A percentile compares a stretch with the other conserved stretches of the same genome.
Evolutionary conservation across 2,888 invertebrate species (phyloP).

Genomic region (Napeogenes sylphis): DNA sequence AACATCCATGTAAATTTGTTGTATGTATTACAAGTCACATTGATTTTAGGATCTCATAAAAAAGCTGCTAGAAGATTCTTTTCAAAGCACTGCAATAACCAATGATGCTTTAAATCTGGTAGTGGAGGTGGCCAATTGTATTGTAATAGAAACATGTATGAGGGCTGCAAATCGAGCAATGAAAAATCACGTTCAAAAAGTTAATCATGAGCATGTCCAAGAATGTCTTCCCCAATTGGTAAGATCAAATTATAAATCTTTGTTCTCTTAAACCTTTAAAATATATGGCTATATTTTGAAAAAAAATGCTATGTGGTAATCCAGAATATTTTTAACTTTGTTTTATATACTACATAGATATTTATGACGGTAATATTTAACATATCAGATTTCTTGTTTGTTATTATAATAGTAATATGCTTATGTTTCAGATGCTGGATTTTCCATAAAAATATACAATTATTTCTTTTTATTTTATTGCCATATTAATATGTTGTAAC

Average conservation of each 20-base stretch:
- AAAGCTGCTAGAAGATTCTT: slow-evolving; percentile 71
- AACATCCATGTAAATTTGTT: neutral
- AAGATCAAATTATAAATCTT: slow-evolving; percentile 31
- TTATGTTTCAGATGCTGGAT: slow-evolving; percentile 29
- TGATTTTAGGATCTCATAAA: slow-evolving; percentile 70
- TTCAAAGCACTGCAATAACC: slow-evolving; percentile 75
- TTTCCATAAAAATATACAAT: slow-evolving; percentile 20
- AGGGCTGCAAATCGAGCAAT: slow-evolving; percentile 73
- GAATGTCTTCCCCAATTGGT: slow-evolving; percentile 77
- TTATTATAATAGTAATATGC: neutral
- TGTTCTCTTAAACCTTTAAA: too few species aligned
- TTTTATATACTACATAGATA: too few species aligned
- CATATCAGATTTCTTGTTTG: too few species aligned
- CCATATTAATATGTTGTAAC: neutral
- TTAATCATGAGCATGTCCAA: slow-evolving; percentile 75
- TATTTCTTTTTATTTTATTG: neutral
- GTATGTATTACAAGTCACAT: slow-evolving; percentile 1
- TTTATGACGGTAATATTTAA: slow-evolving; percentile 5
- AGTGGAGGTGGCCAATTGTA: slow-evolving; percentile 69
- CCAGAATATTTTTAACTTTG: too few species aligned
- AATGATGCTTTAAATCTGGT: slow-evolving; percentile 75
- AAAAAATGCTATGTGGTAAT: neutral
- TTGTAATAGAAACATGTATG: slow-evolving; percentile 75
- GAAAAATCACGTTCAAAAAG: slow-evolving; percentile 61
- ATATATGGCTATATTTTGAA: neutral